Conservation (phyloP, 2,113 vertebrate genomes). For the Nesoenas mayeri region DNA sequence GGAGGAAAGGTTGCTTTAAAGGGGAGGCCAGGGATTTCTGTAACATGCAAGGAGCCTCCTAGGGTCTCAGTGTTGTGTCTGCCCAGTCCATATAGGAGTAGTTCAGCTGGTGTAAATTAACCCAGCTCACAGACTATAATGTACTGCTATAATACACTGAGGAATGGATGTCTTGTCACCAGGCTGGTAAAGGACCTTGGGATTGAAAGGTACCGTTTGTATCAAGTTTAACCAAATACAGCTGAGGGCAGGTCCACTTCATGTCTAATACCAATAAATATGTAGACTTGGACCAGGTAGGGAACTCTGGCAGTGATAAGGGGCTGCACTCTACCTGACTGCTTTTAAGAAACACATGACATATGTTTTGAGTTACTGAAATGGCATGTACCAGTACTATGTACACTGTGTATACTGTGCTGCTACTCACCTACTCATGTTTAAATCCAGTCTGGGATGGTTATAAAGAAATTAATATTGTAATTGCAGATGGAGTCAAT, state of each 20-base stretch:
- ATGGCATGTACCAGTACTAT: neutral
- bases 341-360: neutral
- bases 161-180: neutral
- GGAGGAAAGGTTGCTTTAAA: neutral
- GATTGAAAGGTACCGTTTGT: neutral
- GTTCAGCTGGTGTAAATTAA: slow-evolving; percentile 62
- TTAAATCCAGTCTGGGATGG: neutral
- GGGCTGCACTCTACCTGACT: neutral
- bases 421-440: neutral
- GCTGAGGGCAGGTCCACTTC: slow-evolving; percentile 19
- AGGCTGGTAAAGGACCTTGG: neutral
- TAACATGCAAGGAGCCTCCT: slow-evolving; percentile 10
- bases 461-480: neutral
- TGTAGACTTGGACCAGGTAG: neutral
- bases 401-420: neutral
- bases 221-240: slow-evolving; percentile 25
- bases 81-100: neutral
- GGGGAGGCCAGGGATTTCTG: neutral
- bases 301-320: slow-evolving; percentile 8
- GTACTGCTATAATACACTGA: slow-evolving; percentile 13
- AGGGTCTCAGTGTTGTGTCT: slow-evolving; percentile 53
- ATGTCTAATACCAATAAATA: slow-evolving; percentile 33
- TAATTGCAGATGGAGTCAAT: neutral
- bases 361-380: slow-evolving; percentile 30
- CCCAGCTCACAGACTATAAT: slow-evolving; percentile 3